These are phyloP conservation scores for Dendroctonus valens DNA, from an alignment of 1,140 invertebrate species.

Conservation along the genomic window DNA sequence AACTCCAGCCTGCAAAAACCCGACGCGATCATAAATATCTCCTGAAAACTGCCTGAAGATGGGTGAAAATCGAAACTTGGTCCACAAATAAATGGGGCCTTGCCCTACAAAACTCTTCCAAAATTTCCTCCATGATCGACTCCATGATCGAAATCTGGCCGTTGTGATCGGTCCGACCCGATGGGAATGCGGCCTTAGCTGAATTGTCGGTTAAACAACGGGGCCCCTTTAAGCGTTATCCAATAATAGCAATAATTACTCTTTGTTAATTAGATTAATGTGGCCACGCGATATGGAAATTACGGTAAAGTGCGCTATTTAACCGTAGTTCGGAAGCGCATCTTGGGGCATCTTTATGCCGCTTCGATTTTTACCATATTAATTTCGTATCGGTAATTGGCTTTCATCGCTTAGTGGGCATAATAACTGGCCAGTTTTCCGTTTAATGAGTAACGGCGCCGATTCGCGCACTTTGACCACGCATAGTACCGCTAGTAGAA, in stretches of 20 bases:
- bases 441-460: neutral
- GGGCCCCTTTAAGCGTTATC: constrained; percentile 13
- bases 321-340: constrained; percentile 13
- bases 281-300: constrained; percentile 25
- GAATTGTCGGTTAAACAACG: neutral
- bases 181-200: no score
- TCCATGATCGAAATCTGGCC: no score
- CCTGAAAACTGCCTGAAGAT: no score
- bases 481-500: no score
- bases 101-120: no score
- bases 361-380: neutral
- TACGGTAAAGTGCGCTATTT: constrained; percentile 19
- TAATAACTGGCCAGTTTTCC: neutral
- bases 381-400: constrained; percentile 12
- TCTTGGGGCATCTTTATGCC: neutral
- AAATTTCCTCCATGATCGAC: no score
- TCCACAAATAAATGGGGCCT: no score
- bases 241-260: constrained; percentile 21
- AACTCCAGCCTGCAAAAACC: no score
- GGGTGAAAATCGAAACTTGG: no score
- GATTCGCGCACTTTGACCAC: no score
- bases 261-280: constrained; percentile 24
- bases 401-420: neutral
- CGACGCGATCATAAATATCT: no score
- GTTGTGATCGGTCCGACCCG: no score